A percentile compares a stretch with the other conserved stretches of the same genome.
These are phyloP conservation scores for Scaptomyza caliginosa DNA, from an alignment of 2,888 invertebrate genomes.

Conservation along the genomic window DNA sequence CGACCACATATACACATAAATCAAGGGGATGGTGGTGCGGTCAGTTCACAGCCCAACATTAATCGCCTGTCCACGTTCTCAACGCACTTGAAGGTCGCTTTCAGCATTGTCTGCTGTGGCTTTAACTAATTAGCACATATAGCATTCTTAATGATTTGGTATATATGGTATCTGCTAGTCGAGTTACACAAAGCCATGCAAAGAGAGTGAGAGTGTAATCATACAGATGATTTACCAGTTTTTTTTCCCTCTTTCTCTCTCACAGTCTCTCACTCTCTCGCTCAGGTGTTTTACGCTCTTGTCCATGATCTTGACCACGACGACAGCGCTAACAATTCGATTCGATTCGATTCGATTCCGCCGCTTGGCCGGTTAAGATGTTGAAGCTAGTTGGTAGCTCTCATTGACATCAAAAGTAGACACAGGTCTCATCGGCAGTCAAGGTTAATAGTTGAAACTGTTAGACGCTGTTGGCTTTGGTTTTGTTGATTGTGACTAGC, in stretches of 20 bases:
- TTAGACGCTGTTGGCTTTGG: slow-evolving; percentile 30
- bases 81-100: slow-evolving; percentile 42
- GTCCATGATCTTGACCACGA: slow-evolving; percentile 75
- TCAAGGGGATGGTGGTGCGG: background rate
- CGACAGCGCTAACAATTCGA: slow-evolving; percentile 12
- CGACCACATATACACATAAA: slow-evolving; percentile 1
- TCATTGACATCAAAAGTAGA: slow-evolving; percentile 71
- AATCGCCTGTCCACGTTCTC: slow-evolving; percentile 55
- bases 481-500: slow-evolving; percentile 15
- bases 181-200: background rate
- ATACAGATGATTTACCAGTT: slow-evolving; percentile 38
- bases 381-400: slow-evolving; percentile 33
- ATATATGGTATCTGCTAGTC: slow-evolving; percentile 6
- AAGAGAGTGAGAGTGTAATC: slow-evolving; percentile 17
- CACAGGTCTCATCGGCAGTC: slow-evolving; percentile 39
- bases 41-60: slow-evolving; percentile 40
- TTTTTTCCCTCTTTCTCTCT: slow-evolving; percentile 1
- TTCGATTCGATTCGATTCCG: slow-evolving; percentile 10
- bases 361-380: slow-evolving; percentile 1
- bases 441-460: slow-evolving; percentile 79
- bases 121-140: slow-evolving; percentile 43
- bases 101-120: slow-evolving; percentile 26
- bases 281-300: slow-evolving; percentile 29
- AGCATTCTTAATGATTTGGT: slow-evolving; percentile 32
- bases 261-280: background rate